Conservation (phyloP, 2,888 invertebrate genomes). For the Quadriops clusia region DNA sequence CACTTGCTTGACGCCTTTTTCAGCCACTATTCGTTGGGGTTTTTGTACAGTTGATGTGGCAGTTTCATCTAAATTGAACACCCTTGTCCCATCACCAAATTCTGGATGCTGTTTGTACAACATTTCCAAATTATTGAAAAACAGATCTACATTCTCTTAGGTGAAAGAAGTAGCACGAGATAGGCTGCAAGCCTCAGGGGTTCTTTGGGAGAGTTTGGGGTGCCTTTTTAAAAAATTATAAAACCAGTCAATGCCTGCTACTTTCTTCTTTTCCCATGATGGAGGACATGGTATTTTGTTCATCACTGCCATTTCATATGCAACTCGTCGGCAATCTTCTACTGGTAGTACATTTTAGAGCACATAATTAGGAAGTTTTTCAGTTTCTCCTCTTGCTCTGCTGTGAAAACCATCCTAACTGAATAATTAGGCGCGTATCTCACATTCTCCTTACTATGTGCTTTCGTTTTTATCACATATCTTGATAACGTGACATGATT, state of each 20-base stretch:
- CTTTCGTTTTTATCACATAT: constrained; percentile 2
- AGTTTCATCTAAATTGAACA: constrained; percentile 12
- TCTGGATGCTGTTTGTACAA: constrained; percentile 3
- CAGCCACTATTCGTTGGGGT: constrained; percentile 6
- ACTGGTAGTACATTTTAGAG: constrained; percentile 1
- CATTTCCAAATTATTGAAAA: constrained; percentile 10
- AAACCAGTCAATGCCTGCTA: constrained; percentile 9
- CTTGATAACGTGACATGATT: background rate
- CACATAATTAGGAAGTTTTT: constrained; percentile 2
- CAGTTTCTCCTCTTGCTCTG: constrained; percentile 2
- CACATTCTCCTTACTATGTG: background rate
- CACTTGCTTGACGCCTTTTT: constrained; percentile 7
- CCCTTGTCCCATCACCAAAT: constrained; percentile 1
- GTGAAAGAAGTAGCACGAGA: constrained; percentile 11
- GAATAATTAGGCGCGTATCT: background rate
- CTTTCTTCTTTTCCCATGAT: constrained; percentile 4
- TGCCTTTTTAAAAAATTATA: constrained; percentile 8
- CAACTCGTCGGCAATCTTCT: constrained; percentile 1
- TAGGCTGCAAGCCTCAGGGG: constrained; percentile 9
- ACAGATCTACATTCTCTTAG: constrained; percentile 9
- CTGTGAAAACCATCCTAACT: constrained; percentile 1
- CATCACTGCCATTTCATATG: constrained; percentile 1
- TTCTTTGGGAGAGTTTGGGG: constrained; percentile 7
- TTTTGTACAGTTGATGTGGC: constrained; percentile 10
- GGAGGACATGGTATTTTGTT: constrained; percentile 2